phyloP scores from a whole-genome alignment of 2,888 invertebrate species.

The Eupithecia centaureata region DNA sequence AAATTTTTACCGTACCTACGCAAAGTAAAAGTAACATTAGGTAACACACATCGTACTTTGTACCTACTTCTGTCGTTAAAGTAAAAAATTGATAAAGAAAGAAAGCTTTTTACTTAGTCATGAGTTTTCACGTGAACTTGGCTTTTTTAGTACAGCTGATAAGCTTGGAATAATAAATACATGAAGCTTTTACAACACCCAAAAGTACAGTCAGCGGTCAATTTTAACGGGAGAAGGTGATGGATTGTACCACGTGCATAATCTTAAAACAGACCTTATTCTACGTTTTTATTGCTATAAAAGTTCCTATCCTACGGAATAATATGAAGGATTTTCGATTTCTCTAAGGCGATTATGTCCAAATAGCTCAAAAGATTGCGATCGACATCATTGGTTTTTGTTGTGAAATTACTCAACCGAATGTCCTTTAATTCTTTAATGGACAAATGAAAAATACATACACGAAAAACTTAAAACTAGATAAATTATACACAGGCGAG shows the following conservation, averaged over 20 bases:
- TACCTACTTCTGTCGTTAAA: conserved; percentile 48
- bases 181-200: conserved; percentile 28
- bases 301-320: background rate
- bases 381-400: too few species aligned
- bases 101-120: conserved; percentile 58
- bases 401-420: too few species aligned
- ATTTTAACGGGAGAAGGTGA: background rate
- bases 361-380: too few species aligned
- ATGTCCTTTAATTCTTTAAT: too few species aligned
- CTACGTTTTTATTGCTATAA: background rate
- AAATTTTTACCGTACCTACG: conserved; percentile 37
- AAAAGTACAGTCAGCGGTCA: background rate
- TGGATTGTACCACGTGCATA: background rate
- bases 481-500: too few species aligned
- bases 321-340: too few species aligned
- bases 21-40: conserved; percentile 30
- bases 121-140: conserved; percentile 52
- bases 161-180: conserved; percentile 43
- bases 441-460: too few species aligned
- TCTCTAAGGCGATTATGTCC: too few species aligned
- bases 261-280: background rate
- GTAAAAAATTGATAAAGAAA: conserved; percentile 52
- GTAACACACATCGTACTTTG: conserved; percentile 42
- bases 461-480: too few species aligned
- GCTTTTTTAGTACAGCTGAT: conserved; percentile 44